phyloP scores from a whole-genome alignment of 2,888 invertebrate genomes.

The Galeruca laticollis region DNA sequence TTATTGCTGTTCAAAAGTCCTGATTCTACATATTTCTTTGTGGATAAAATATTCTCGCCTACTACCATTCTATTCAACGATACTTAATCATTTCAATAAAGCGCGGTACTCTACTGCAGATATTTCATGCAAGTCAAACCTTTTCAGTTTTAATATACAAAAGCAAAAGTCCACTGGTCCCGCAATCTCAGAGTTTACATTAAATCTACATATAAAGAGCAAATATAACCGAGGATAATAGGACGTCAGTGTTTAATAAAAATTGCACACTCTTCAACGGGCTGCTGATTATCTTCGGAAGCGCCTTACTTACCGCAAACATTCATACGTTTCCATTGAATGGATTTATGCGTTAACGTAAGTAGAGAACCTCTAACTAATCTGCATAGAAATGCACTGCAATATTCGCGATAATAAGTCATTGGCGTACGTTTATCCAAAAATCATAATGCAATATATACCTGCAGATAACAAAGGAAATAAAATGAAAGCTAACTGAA shows the following conservation, averaged over 20 bases:
- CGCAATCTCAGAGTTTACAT: slow-evolving; percentile 29
- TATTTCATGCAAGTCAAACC: slow-evolving; percentile 25
- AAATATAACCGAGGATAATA: slow-evolving; percentile 42
- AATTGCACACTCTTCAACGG: slow-evolving; percentile 41
- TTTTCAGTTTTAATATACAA: slow-evolving; percentile 23
- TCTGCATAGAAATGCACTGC: slow-evolving; percentile 21
- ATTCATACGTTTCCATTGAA: slow-evolving; percentile 33
- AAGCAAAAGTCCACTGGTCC: slow-evolving; percentile 23
- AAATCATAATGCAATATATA: too few relatives aligned
- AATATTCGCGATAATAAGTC: not conserved
- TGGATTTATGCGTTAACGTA: slow-evolving; percentile 43
- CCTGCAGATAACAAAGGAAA: too few relatives aligned
- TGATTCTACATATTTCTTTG: too few relatives aligned
- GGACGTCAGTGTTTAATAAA: slow-evolving; percentile 43
- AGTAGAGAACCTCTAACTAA: slow-evolving; percentile 26
- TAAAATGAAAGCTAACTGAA: too few relatives aligned
- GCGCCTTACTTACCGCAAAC: slow-evolving; percentile 40
- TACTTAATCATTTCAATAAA: slow-evolving; percentile 7
- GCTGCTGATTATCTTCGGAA: slow-evolving; percentile 39
- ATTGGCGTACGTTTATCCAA: not conserved
- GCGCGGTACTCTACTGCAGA: not conserved
- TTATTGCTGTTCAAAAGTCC: too few relatives aligned
- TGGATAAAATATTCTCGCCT: not conserved
- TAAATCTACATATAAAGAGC: slow-evolving; percentile 39
- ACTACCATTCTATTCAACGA: not conserved